Evolutionary conservation across 2,797 vertebrate genomes (phyloP), one percentile per base, ranked within the genome.

Genomic region (Todus mexicanus): DNA sequence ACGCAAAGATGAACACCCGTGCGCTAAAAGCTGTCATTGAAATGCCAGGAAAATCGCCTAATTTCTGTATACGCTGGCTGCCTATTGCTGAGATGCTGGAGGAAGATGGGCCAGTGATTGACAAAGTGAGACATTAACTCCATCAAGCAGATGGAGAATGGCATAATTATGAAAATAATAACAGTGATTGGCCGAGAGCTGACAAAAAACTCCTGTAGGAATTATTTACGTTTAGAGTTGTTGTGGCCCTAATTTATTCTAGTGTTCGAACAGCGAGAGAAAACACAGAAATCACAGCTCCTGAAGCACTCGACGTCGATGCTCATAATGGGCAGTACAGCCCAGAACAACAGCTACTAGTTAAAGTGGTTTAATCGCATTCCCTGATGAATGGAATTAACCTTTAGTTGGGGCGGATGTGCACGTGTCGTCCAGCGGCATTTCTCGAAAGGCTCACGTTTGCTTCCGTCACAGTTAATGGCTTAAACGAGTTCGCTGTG

Each of bases 91-190:
- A 78, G 64, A 45, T 20, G 53, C 63, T 76, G 73, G n/a, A 87
- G 57, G 70, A 90, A 90, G 90, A 92, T 38, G 61, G 80, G 72
- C 87, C 76, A 78, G 68, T 59, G 79, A 83, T 22, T 85, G 93
- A 90, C 80, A 89, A 92, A 96, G 82, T 56, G 70, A 92, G 83
- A 53, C 56, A 90, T 93, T 84, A 94, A 78, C 87, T 91, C 87
- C 84, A 81, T 90, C 90, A 86, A 91, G 78, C 93, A 96, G 84
- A 91, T 90, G 92, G 94, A 92, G 59, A 87, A 93, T 42, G 56
- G 77, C 92, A 92, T 93, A 93, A 84, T 95, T 93, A 94, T 87
- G 71, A 90, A 95, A 95, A 96, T 92, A 96, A 94, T 74, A 94
- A 72, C 72, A 92, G 47, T 71, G 69, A 78, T 75, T 90, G 91